These are phyloP conservation scores for Callopanchax toddi DNA, from an alignment of 2,113 vertebrate species.

Conservation along the genomic window DNA sequence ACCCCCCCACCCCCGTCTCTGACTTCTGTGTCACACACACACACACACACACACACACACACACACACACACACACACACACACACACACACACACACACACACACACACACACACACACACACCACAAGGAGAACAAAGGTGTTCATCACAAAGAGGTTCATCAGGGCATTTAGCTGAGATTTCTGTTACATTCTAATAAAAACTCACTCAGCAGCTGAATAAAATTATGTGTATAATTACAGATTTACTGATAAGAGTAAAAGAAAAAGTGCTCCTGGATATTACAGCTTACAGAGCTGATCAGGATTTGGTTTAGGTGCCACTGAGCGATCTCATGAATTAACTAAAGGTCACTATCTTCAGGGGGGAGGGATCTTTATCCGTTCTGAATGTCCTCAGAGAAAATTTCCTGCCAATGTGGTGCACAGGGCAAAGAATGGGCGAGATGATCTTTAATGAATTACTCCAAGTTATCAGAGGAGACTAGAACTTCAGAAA, in stretches of 20 bases:
- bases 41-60: no score
- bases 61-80: no score
- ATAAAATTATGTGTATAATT: conserved; percentile 30
- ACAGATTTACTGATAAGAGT: conserved; percentile 40
- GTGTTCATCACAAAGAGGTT: background rate
- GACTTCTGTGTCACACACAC: conserved; percentile 1
- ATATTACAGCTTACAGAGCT: conserved; percentile 8
- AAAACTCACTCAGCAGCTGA: background rate
- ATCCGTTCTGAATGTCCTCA: conserved; percentile 32
- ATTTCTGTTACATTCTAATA: background rate
- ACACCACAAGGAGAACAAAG: conserved; percentile 40
- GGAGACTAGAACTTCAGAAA: background rate
- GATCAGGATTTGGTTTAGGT: conserved; percentile 22
- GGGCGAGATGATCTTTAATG: background rate
- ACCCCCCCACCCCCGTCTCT: conserved; percentile 29
- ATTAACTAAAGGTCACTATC: conserved; percentile 12
- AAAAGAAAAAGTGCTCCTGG: conserved; percentile 3
- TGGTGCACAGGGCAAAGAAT: conserved; percentile 1
- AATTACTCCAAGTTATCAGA: conserved; percentile 23
- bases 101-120: conserved; percentile 13
- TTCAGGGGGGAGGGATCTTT: conserved; percentile 9
- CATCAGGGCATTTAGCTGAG: conserved; percentile 7
- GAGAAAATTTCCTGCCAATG: conserved; percentile 17
- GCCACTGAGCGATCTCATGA: conserved; percentile 11
- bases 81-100: background rate